These are phyloP conservation scores for Darevskia mixta DNA, from an alignment of 2,797 vertebrate species.

Conservation along the genomic window DNA sequence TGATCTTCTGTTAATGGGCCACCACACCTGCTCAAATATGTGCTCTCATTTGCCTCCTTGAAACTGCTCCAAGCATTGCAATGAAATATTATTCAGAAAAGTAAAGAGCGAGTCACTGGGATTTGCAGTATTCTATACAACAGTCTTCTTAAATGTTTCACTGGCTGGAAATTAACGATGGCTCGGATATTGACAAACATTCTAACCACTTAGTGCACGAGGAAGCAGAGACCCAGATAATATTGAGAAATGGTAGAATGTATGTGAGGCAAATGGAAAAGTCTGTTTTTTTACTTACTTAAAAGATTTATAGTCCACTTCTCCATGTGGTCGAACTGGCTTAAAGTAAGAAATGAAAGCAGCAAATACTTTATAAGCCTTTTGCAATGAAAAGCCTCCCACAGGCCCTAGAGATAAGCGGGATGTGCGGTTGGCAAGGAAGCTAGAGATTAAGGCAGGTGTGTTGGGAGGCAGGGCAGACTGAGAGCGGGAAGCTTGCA, in stretches of 20 bases:
- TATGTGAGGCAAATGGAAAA: background rate
- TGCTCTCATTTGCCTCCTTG: constrained; percentile 27
- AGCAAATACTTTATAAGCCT: background rate
- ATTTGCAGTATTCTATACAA: background rate
- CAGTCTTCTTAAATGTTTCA: constrained; percentile 9
- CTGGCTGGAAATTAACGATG: background rate
- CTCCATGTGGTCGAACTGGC: background rate
- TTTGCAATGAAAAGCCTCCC: background rate
- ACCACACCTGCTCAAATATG: constrained; percentile 20
- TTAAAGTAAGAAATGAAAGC: background rate
- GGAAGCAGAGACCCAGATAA: background rate
- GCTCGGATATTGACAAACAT: background rate
- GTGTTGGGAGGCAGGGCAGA: background rate
- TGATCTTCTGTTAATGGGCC: constrained; percentile 30
- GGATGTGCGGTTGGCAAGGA: background rate
- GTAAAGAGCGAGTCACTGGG: constrained; percentile 5
- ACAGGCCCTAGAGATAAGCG: background rate
- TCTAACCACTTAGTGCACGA: background rate
- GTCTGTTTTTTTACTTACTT: background rate
- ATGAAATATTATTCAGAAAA: constrained; percentile 22
- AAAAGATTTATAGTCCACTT: background rate
- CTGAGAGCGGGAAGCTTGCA: background rate
- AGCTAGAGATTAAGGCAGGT: background rate
- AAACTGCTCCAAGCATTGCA: constrained; percentile 12
- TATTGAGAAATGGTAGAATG: background rate